A percentile compares a stretch with the other conserved stretches of the same genome.
phyloP scores from a whole-genome alignment of 2,888 invertebrate genomes.

The Dugesia japonica region DNA sequence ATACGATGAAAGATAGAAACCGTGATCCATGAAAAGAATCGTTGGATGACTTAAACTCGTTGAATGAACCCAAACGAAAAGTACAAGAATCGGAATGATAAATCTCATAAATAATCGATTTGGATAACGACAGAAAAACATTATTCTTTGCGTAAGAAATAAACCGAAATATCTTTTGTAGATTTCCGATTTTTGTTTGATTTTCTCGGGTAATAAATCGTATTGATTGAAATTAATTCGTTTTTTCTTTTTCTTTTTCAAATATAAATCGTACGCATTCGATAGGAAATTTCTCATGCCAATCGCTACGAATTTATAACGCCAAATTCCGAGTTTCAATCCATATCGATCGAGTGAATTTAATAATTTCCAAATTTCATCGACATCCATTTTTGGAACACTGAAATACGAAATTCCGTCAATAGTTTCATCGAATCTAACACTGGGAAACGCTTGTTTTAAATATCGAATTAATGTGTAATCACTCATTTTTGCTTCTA shows the following conservation, averaged over 20 bases:
- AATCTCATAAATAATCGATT: constrained; percentile 5
- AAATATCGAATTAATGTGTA: neutral
- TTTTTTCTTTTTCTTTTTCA: neutral
- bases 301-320: neutral
- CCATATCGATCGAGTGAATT: neutral
- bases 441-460: neutral
- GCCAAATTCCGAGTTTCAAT: neutral
- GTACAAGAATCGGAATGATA: neutral
- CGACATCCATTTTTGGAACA: neutral
- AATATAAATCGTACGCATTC: neutral
- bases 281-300: neutral
- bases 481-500: neutral
- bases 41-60: constrained; percentile 15
- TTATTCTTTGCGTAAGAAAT: neutral
- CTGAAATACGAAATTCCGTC: neutral
- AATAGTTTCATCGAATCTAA: neutral
- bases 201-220: neutral
- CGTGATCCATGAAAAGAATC: neutral
- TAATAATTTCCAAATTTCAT: neutral
- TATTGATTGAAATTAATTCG: neutral
- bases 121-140: constrained; percentile 5
- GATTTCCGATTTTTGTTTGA: neutral
- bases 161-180: neutral
- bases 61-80: neutral
- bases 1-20: neutral